These are phyloP conservation scores for Epinephelus fuscoguttatus DNA, from an alignment of 2,113 vertebrate species.

Conservation along the genomic window DNA sequence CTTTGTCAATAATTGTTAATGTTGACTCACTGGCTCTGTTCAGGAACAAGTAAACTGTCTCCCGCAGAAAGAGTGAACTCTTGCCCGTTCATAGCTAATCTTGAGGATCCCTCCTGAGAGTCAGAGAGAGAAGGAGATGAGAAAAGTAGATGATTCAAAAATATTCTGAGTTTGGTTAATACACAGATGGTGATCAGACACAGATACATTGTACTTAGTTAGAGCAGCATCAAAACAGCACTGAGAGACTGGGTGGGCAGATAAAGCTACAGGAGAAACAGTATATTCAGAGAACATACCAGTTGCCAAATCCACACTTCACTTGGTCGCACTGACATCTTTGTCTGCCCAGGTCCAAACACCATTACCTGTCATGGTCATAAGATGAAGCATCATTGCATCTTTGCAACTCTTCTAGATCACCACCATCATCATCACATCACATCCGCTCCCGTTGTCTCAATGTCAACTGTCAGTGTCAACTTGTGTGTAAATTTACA, in stretches of 20 bases:
- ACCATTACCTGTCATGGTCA: constrained; percentile 81
- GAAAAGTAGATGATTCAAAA: neutral
- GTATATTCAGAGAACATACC: constrained; percentile 77
- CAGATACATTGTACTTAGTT: neutral
- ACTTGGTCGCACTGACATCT: constrained; percentile 71
- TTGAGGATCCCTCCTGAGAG: constrained; percentile 89
- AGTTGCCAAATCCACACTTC: constrained; percentile 97
- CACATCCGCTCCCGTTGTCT: neutral
- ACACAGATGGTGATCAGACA: neutral
- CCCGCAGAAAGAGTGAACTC: constrained; percentile 81
- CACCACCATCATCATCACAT: neutral
- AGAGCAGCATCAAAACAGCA: neutral
- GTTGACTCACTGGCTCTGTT: constrained; percentile 86
- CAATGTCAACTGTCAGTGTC: neutral
- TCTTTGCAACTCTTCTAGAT: neutral
- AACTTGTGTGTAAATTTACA: neutral
- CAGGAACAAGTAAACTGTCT: constrained; percentile 90
- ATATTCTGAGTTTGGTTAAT: neutral
- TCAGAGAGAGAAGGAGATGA: constrained; percentile 11
- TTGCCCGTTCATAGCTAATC: constrained; percentile 79
- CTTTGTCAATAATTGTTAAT: neutral
- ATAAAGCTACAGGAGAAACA: neutral
- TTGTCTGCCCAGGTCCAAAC: constrained; percentile 87
- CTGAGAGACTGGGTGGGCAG: neutral
- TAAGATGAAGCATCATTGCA: neutral